phyloP scores from a whole-genome alignment of 2,113 vertebrate species.

The Leucoraja erinaceus region DNA sequence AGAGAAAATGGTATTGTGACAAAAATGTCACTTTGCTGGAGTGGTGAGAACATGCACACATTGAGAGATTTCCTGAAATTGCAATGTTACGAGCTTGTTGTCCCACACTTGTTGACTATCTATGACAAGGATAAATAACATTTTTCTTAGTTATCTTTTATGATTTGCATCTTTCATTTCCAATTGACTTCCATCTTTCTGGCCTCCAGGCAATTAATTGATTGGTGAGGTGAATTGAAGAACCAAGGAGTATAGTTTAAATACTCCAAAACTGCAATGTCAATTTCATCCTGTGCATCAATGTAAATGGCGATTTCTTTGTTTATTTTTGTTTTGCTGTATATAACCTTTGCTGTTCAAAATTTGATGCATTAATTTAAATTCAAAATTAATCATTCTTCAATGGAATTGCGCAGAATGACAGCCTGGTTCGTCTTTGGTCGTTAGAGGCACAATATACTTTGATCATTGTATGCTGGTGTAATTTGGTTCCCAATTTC shows the following conservation, averaged over 20 bases:
- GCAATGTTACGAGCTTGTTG: neutral
- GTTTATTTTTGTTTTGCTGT: neutral
- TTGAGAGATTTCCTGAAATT: neutral
- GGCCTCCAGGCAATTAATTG: neutral
- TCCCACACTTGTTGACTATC: neutral
- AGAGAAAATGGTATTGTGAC: neutral
- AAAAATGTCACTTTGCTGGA: neutral
- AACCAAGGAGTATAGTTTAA: neutral
- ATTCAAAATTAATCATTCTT: neutral
- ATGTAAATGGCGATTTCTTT: neutral
- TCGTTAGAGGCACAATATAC: neutral
- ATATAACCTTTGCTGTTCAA: neutral
- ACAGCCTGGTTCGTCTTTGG: neutral
- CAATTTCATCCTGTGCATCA: neutral
- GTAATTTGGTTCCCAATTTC: neutral
- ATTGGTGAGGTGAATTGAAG: neutral
- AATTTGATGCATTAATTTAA: neutral
- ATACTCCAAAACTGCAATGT: neutral
- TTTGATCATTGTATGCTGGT: neutral
- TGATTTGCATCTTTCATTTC: neutral
- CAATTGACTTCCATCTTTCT: neutral
- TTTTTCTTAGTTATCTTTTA: neutral
- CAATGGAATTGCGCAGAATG: neutral
- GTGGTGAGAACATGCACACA: neutral
- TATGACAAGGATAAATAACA: neutral